These are phyloP conservation scores for Belgica antarctica DNA, from an alignment of 2,888 invertebrate species.

Conservation along the genomic window DNA sequence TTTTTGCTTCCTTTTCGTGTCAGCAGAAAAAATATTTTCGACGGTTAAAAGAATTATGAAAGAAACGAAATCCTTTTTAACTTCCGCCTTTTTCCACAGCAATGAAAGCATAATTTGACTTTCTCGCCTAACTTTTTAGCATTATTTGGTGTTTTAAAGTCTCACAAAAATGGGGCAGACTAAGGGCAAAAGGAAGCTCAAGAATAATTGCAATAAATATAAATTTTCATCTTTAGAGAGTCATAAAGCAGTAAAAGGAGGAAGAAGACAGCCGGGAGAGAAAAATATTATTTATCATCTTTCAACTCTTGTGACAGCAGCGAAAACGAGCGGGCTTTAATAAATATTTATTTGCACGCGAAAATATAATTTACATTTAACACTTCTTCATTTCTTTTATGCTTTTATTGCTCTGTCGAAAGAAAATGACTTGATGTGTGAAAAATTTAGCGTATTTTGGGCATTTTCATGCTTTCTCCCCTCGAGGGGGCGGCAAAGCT, in stretches of 20 bases:
- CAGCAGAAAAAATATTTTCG: conserved; percentile 29
- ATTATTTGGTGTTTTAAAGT: no score
- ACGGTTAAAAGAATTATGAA: background rate
- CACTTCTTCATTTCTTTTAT: conserved; percentile 41
- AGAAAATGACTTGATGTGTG: background rate
- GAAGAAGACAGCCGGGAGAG: background rate
- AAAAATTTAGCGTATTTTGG: no score
- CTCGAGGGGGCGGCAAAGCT: background rate
- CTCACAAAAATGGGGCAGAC: no score
- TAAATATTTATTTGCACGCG: conserved; percentile 43
- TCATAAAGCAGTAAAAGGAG: conserved; percentile 17
- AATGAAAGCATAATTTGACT: conserved; percentile 24
- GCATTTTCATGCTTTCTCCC: background rate
- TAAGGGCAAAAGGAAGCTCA: background rate
- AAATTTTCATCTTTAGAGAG: conserved; percentile 38
- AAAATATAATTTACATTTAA: conserved; percentile 43
- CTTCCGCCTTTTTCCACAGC: conserved; percentile 19
- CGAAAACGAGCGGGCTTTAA: conserved; percentile 17
- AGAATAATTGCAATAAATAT: conserved; percentile 40
- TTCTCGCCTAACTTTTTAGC: background rate
- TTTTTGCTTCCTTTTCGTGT: conserved; percentile 26
- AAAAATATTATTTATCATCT: conserved; percentile 40
- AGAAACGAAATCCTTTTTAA: conserved; percentile 28
- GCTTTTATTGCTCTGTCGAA: conserved; percentile 18
- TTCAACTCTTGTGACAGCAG: conserved; percentile 38